Conservation (phyloP, 2,113 vertebrate genomes). For the Mirounga angustirostris region DNA sequence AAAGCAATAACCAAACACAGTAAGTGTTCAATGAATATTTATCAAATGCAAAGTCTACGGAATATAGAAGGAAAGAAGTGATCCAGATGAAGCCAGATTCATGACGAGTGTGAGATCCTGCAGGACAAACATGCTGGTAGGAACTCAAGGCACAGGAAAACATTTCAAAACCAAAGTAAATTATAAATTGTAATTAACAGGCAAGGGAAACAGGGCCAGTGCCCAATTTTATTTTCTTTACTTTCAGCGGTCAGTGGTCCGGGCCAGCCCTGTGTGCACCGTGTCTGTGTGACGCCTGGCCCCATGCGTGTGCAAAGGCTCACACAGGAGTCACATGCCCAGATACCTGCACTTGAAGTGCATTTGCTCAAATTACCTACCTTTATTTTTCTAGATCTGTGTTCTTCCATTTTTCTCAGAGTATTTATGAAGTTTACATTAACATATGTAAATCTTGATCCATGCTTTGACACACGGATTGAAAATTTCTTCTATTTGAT, state of each 20-base stretch:
- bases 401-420: neutral
- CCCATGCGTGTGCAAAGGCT: accelerated
- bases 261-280: too few relatives aligned
- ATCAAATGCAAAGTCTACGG: neutral
- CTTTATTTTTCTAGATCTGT: neutral
- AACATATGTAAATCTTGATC: too few relatives aligned
- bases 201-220: neutral
- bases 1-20: neutral
- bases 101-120: neutral
- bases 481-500: neutral
- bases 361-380: neutral
- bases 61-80: neutral
- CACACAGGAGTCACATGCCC: neutral
- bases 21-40: neutral
- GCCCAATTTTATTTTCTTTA: neutral
- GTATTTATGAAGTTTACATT: neutral
- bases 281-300: accelerated
- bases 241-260: neutral
- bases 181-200: neutral
- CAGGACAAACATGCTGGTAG: too few relatives aligned
- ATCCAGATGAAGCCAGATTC: neutral
- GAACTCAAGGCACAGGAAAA: neutral
- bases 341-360: neutral
- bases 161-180: too few relatives aligned
- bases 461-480: neutral